Conservation (phyloP, 1,140 invertebrate species). For the Pachypsylla venusta region DNA sequence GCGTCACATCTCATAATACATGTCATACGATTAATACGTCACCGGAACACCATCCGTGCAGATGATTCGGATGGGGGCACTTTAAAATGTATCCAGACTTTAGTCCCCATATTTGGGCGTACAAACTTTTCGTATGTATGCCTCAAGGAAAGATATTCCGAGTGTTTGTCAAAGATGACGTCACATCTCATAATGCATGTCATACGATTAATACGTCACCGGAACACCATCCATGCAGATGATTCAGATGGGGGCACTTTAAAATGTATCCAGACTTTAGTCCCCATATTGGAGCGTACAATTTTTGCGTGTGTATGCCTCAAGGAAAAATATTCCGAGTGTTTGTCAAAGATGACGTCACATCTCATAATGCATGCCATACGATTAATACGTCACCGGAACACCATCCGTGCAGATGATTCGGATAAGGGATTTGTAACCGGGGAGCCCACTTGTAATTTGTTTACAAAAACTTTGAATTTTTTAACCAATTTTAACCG, state of each 20-base stretch:
- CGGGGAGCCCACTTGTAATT: too few species aligned
- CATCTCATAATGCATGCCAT: slow-evolving; percentile 24
- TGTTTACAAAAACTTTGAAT: too few species aligned
- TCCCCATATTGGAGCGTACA: slow-evolving; percentile 35
- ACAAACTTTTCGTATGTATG: slow-evolving; percentile 78
- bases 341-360: slow-evolving; percentile 40
- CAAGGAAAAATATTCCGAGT: slow-evolving; percentile 64
- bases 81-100: neutral
- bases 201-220: slow-evolving; percentile 24
- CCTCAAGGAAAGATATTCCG: slow-evolving; percentile 65
- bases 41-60: slow-evolving; percentile 51
- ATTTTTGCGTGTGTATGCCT: slow-evolving; percentile 77
- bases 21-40: slow-evolving; percentile 22
- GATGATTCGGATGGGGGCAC: too few species aligned
- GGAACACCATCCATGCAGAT: slow-evolving; percentile 49
- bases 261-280: neutral
- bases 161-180: slow-evolving; percentile 44
- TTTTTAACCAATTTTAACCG: too few species aligned
- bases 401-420: slow-evolving; percentile 63
- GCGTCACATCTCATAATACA: slow-evolving; percentile 28
- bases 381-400: slow-evolving; percentile 29
- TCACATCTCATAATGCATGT: slow-evolving; percentile 27
- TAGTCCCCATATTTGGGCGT: slow-evolving; percentile 27
- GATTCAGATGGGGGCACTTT: too few species aligned
- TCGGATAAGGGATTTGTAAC: too few species aligned